phyloP scores from a whole-genome alignment of 2,113 vertebrate genomes.

The Colius striatus region DNA sequence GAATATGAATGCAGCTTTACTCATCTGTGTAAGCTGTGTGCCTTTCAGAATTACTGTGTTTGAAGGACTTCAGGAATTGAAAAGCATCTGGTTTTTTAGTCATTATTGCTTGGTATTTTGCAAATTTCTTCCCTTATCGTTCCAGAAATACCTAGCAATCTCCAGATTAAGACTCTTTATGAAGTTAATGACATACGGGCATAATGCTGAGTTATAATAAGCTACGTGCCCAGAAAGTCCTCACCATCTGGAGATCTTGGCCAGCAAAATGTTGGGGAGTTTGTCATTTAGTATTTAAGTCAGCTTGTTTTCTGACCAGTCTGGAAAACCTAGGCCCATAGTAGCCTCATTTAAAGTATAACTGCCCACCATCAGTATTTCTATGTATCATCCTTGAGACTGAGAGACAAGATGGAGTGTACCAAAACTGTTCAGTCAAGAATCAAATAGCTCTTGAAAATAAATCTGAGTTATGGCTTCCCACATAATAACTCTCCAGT shows the following conservation, averaged over 20 bases:
- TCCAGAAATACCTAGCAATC: background rate
- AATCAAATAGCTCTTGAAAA: background rate
- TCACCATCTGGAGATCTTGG: background rate
- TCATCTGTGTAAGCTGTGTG: background rate
- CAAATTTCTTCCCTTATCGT: background rate
- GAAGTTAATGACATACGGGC: background rate
- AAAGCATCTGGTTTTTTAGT: background rate
- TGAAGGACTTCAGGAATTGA: background rate
- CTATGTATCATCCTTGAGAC: background rate
- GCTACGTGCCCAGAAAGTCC: background rate
- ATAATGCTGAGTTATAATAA: background rate
- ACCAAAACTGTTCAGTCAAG: background rate
- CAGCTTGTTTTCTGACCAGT: background rate
- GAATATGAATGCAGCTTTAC: background rate
- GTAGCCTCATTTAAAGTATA: background rate
- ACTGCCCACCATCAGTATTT: background rate
- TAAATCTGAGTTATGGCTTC: background rate
- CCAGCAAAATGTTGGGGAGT: background rate
- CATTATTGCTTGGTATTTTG: background rate
- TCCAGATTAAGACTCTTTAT: background rate
- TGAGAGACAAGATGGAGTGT: background rate
- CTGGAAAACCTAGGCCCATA: background rate
- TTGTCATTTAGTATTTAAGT: background rate
- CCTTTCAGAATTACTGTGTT: background rate
- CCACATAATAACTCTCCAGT: background rate